Base-by-base conservation (phyloP, 2,113 vertebrate species). In the Spea bombifrons region DNA sequence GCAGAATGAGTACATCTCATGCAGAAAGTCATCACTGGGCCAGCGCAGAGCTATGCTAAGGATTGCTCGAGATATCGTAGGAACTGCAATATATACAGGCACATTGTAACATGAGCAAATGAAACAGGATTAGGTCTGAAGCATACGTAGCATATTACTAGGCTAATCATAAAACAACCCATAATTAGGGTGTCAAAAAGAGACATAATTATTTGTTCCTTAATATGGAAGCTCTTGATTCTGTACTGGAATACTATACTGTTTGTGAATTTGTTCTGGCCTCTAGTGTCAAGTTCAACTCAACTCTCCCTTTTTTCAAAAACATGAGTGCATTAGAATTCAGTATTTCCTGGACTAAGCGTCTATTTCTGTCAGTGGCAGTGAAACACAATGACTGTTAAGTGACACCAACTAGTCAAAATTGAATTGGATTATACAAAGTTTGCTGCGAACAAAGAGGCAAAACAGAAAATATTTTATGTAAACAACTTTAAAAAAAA, bases 181-280 rank as follows among this genome's bases (percentile, higher is more conserved):
- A 75, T 43, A 76, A 68, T 73, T 68, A 9, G 4, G 30, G 30
- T 30, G 30, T 30, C 30, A 30, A 30, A 30, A 70, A 63, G 44
- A 63, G n/a, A 64, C 66, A 59, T 76, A 50, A 57, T 76, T 47
- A 68, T 68, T 76, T 76, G 65, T 71, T 5, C 55, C 30, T 66
- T 66, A 49, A 5, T 30, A 59, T 66, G 46, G 75, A 12, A 13
- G 2, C 13, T 45, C 53, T n/a, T 44, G n/a, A 7, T 8, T n/a
- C 15, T 66, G 10, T 30, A 30, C 30, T 30, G 13, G 59, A 63
- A 66, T 66, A 9, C 17, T 47, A 7, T 47, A 17, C 4, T 17
- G 17, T 9, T 10, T 50, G 46, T 45, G 50, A 61, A 63, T 8
- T 47, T 50, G 6, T 53, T 47, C 68, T 71, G 76, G 68, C 59